Evolutionary conservation across 92 coral and sea anemone species (phyloP).

Genomic region (Virgularia gustaviana): DNA sequence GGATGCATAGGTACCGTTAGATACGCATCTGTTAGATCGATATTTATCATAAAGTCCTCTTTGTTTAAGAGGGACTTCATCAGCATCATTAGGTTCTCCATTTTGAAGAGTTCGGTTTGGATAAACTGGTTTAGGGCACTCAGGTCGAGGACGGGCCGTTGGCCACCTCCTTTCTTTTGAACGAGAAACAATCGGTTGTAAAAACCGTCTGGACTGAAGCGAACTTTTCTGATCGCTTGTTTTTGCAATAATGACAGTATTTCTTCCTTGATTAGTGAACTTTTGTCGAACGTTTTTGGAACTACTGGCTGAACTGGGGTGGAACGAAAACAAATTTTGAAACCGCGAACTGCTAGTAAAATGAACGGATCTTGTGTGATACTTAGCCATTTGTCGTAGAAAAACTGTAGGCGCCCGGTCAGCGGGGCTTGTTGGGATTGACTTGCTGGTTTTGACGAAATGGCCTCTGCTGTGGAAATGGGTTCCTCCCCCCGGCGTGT

Average conservation of each 20-base stretch:
- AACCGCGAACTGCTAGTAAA: conserved; percentile 43
- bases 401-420: neutral
- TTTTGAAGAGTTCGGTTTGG: conserved; percentile 43
- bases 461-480: neutral
- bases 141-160: conserved; percentile 51
- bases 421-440: conserved; percentile 6
- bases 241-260: conserved; percentile 25
- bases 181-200: conserved; percentile 41
- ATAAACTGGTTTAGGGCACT: conserved; percentile 52
- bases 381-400: conserved; percentile 27
- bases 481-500: neutral
- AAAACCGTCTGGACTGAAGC: conserved; percentile 13
- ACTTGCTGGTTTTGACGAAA: neutral
- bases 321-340: conserved; percentile 26
- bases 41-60: conserved; percentile 57
- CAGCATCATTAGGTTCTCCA: conserved; percentile 36
- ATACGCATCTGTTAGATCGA: conserved; percentile 51
- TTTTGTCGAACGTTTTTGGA: conserved; percentile 29
- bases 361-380: conserved; percentile 48
- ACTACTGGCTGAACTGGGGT: conserved; percentile 14
- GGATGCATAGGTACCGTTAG: conserved; percentile 42
- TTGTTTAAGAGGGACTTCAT: conserved; percentile 41
- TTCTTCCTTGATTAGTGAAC: conserved; percentile 9
- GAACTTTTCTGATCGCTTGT: conserved; percentile 32
- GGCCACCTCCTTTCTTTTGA: conserved; percentile 39